These are phyloP conservation scores for Oeneis ivallda DNA, from an alignment of 2,888 invertebrate species.

Conservation along the genomic window DNA sequence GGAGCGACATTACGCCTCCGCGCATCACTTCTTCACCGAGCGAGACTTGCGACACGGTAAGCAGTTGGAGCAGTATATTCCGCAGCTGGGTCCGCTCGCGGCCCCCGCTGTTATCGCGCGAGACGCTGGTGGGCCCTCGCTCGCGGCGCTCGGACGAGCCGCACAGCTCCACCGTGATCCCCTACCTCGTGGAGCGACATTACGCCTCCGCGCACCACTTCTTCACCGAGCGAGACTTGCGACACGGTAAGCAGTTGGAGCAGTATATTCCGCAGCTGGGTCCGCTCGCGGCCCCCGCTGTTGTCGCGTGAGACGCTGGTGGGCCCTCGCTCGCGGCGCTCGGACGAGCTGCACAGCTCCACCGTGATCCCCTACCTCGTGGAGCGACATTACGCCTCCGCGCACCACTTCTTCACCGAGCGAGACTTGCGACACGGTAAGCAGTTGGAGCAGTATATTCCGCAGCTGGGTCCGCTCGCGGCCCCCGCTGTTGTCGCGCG, in stretches of 20 bases:
- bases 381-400: constrained; percentile 89
- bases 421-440: constrained; percentile 53
- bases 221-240: constrained; percentile 3
- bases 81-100: constrained; percentile 88
- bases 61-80: constrained; percentile 10
- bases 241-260: not conserved
- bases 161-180: constrained; percentile 94
- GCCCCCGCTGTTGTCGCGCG: constrained; percentile 82
- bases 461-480: constrained; percentile 88
- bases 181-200: constrained; percentile 93
- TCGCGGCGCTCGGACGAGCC: constrained; percentile 89
- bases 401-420: not conserved
- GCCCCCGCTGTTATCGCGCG: constrained; percentile 82
- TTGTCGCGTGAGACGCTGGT: constrained; percentile 83
- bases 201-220: constrained; percentile 86
- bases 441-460: constrained; percentile 11
- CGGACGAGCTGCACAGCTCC: constrained; percentile 90
- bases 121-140: constrained; percentile 87
- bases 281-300: constrained; percentile 84
- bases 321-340: constrained; percentile 88
- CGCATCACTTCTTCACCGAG: not conserved
- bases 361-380: constrained; percentile 96
- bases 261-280: constrained; percentile 68
- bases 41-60: constrained; percentile 53
- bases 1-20: constrained; percentile 88